These are phyloP conservation scores for Notothenia coriiceps DNA, from an alignment of 2,113 vertebrate genomes.

Conservation along the genomic window DNA sequence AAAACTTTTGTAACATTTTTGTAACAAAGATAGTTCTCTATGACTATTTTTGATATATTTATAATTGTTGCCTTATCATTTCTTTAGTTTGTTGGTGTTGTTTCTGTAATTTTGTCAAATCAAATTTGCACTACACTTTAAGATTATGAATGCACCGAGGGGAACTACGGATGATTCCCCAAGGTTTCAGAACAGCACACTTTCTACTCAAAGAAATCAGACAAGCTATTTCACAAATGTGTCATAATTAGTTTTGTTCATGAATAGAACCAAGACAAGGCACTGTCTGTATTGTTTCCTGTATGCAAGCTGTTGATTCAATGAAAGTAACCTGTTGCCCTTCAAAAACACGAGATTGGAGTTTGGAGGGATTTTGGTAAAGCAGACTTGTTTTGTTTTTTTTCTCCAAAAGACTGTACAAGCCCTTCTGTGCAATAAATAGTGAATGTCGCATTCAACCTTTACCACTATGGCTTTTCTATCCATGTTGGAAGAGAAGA, in stretches of 20 bases:
- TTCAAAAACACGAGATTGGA: constrained; percentile 33
- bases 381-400: constrained; percentile 16
- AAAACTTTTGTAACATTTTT: constrained; percentile 94
- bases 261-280: constrained; percentile 51
- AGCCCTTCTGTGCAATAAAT: constrained; percentile 85
- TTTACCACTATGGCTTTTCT: constrained; percentile 75
- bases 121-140: constrained; percentile 91
- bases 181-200: constrained; percentile 74
- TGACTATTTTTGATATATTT: constrained; percentile 89
- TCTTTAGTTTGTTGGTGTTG: constrained; percentile 51
- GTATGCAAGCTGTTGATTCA: constrained; percentile 71
- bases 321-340: constrained; percentile 56
- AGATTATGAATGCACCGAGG: constrained; percentile 71
- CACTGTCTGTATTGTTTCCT: constrained; percentile 49
- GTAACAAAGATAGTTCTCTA: constrained; percentile 85
- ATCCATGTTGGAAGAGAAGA: constrained; percentile 49
- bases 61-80: constrained; percentile 93
- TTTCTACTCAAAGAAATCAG: constrained; percentile 58
- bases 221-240: constrained; percentile 64
- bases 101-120: constrained; percentile 64
- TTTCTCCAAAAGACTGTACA: constrained; percentile 68
- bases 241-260: constrained; percentile 37
- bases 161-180: constrained; percentile 54
- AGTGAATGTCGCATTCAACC: constrained; percentile 82
- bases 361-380: constrained; percentile 17